These are phyloP conservation scores for Tetragnatha montana DNA, from an alignment of 2,888 invertebrate genomes.

Conservation along the genomic window DNA sequence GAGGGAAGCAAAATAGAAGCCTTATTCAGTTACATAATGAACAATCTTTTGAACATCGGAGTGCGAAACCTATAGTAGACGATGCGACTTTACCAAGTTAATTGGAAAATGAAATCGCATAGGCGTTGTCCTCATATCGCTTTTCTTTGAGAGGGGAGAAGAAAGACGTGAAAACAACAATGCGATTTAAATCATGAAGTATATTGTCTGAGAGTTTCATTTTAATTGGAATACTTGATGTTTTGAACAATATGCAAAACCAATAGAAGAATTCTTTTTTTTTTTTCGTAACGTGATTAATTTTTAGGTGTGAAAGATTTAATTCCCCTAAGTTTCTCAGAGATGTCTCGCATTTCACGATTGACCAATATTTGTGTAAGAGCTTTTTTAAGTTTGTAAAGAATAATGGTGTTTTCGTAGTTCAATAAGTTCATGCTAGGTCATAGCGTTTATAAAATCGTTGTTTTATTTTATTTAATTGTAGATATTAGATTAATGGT, in stretches of 20 bases:
- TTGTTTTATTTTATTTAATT: too few species aligned
- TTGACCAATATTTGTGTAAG: background rate
- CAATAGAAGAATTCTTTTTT: constrained; percentile 37
- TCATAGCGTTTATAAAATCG: too few species aligned
- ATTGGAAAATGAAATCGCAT: constrained; percentile 64
- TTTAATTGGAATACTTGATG: constrained; percentile 53
- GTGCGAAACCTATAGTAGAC: constrained; percentile 54
- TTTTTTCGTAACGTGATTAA: constrained; percentile 39
- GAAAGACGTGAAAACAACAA: constrained; percentile 28
- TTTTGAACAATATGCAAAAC: constrained; percentile 43
- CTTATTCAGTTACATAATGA: constrained; percentile 57
- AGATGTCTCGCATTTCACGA: background rate
- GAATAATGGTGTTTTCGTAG: background rate
- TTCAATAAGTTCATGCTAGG: too few species aligned
- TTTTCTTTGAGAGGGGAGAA: constrained; percentile 15
- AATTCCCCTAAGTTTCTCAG: background rate
- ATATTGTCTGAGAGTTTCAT: constrained; percentile 32
- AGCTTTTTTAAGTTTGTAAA: background rate
- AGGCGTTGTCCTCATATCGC: constrained; percentile 55
- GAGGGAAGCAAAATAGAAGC: constrained; percentile 27
- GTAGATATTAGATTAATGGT: too few species aligned
- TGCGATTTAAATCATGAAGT: constrained; percentile 49
- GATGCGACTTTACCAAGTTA: constrained; percentile 49
- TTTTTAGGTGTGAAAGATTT: constrained; percentile 38
- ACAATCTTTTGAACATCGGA: constrained; percentile 22